Percentiles rank a stretch among this genome's conserved stretches.
Evolutionary conservation across 2,797 vertebrate species (phyloP).

Genomic region (Macropus fuliginosus): DNA sequence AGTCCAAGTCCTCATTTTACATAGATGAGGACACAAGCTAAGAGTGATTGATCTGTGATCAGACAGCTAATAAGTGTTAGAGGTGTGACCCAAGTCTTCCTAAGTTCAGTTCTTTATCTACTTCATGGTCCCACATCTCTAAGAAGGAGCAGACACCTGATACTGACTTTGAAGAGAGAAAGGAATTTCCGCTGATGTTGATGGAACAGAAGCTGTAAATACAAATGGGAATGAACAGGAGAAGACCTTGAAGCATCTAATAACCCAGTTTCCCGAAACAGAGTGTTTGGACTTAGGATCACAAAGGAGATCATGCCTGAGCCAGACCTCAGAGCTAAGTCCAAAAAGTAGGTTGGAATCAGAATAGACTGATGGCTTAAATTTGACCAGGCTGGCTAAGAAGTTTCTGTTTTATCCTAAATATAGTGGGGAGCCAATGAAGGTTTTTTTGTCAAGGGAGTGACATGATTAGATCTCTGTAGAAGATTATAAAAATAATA

Average conservation of each 20-base stretch:
- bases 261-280: neutral
- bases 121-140: neutral
- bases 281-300: no score
- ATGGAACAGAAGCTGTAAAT: neutral
- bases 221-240: neutral
- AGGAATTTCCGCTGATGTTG: neutral
- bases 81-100: neutral
- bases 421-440: neutral
- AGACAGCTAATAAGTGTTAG: neutral
- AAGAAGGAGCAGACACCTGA: neutral
- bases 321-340: neutral
- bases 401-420: neutral
- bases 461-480: neutral
- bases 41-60: neutral
- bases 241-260: neutral
- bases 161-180: neutral
- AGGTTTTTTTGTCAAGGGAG: neutral
- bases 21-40: neutral
- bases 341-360: neutral
- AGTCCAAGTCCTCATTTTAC: neutral
- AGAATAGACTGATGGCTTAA: neutral
- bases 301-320: neutral
- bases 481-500: neutral
- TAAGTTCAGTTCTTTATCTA: neutral
- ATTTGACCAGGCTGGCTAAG: neutral